Conservation (phyloP, 1,140 invertebrate species). For the Belonocnema kinseyi region DNA sequence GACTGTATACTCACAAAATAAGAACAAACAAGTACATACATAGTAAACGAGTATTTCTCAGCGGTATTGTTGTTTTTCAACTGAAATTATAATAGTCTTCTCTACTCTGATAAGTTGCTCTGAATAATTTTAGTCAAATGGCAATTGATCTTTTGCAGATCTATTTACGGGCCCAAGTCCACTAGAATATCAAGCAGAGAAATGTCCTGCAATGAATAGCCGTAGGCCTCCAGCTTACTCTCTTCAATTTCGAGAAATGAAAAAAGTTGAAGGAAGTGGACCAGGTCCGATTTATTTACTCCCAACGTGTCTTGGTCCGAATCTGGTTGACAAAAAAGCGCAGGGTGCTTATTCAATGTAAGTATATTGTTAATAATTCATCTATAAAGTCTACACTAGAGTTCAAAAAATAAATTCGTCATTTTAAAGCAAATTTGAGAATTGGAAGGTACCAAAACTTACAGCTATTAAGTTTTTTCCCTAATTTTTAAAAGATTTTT, state of each 20-base stretch:
- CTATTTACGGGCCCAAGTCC: slow-evolving; percentile 63
- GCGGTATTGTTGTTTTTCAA: too few species aligned
- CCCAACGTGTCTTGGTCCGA: slow-evolving; percentile 67
- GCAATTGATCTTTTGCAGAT: too few species aligned
- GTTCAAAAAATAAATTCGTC: too few species aligned
- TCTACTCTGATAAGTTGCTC: neutral
- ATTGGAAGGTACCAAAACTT: too few species aligned
- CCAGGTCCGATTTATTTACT: slow-evolving; percentile 67
- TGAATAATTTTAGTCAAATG: slow-evolving; percentile 31
- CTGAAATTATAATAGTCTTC: too few species aligned
- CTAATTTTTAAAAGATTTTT: too few species aligned
- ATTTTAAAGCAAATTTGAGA: too few species aligned
- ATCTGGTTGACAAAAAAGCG: slow-evolving; percentile 66
- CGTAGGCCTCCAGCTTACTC: slow-evolving; percentile 61
- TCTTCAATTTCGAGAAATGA: slow-evolving; percentile 46
- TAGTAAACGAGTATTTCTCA: too few species aligned
- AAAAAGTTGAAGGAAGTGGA: slow-evolving; percentile 42
- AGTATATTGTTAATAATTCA: slow-evolving; percentile 1
- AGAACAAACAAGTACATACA: too few species aligned
- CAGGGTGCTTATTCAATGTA: slow-evolving; percentile 68
- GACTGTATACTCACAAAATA: too few species aligned
- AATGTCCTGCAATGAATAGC: slow-evolving; percentile 64
- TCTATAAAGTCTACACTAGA: neutral
- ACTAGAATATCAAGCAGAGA: slow-evolving; percentile 67
- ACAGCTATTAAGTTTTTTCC: too few species aligned